These are phyloP conservation scores for Carassius gibelio DNA, from an alignment of 2,113 vertebrate species.

Conservation along the genomic window DNA sequence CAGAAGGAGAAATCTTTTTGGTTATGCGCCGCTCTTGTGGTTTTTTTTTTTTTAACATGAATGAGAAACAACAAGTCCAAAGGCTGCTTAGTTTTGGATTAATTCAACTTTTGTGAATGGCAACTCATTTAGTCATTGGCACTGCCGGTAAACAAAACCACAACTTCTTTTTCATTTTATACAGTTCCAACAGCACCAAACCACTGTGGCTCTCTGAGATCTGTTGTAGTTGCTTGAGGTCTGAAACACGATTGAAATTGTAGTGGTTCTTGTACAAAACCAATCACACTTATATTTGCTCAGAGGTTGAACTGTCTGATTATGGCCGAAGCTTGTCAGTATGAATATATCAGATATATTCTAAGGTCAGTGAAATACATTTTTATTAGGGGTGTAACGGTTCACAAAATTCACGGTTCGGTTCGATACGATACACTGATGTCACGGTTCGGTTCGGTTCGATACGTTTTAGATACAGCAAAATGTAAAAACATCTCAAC, in stretches of 20 bases:
- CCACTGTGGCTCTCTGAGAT: slow-evolving; percentile 45
- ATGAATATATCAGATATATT: too few species aligned
- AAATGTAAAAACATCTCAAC: too few species aligned
- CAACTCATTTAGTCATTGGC: slow-evolving; percentile 32
- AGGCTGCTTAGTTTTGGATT: slow-evolving; percentile 37
- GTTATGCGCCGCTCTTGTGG: neutral
- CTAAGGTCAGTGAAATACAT: too few species aligned
- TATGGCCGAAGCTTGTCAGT: too few species aligned
- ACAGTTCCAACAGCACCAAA: slow-evolving; percentile 34
- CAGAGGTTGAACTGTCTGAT: too few species aligned
- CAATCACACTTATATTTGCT: too few species aligned
- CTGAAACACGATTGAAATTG: slow-evolving; percentile 9
- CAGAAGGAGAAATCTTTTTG: slow-evolving; percentile 4
- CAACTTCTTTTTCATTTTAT: slow-evolving; percentile 22
- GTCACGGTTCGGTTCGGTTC: too few species aligned
- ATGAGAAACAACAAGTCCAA: slow-evolving; percentile 13
- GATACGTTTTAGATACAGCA: too few species aligned
- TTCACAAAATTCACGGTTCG: too few species aligned
- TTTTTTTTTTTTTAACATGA: slow-evolving; percentile 2
- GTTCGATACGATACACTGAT: too few species aligned
- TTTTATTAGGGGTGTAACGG: too few species aligned
- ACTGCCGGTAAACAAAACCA: slow-evolving; percentile 31
- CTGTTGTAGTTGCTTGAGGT: slow-evolving; percentile 27
- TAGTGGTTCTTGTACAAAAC: too few species aligned
- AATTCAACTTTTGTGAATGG: slow-evolving; percentile 38